These are phyloP conservation scores for Silurus meridionalis DNA, from an alignment of 2,113 vertebrate species.

Conservation along the genomic window DNA sequence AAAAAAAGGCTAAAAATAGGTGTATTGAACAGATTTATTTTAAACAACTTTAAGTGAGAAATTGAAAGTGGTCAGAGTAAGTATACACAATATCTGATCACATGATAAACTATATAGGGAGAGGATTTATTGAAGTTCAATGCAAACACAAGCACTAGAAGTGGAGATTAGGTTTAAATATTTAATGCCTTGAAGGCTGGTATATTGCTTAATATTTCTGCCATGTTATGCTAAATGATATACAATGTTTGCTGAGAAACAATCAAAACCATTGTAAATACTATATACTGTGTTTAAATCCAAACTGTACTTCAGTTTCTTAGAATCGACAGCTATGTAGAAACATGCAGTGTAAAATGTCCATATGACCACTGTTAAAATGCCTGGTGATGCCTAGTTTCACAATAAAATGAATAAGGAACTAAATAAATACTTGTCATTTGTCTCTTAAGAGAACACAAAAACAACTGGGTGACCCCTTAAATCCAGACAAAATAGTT, in stretches of 20 bases:
- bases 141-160: background rate
- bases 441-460: conserved; percentile 30
- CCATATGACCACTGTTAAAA: background rate
- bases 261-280: background rate
- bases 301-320: background rate
- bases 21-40: conserved; percentile 3
- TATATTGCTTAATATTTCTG: background rate
- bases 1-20: conserved; percentile 8
- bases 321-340: background rate
- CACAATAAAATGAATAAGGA: background rate
- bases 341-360: background rate
- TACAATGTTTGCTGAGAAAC: background rate
- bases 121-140: background rate
- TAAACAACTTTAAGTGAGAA: conserved; percentile 9
- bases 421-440: conserved; percentile 21
- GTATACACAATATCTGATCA: background rate
- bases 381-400: background rate
- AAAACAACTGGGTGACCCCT: conserved; percentile 21
- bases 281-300: background rate
- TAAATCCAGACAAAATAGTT: conserved; percentile 49
- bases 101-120: conserved; percentile 14
- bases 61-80: background rate
- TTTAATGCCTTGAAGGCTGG: background rate
- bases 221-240: background rate
- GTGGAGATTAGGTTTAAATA: conserved; percentile 6